Percentiles rank a stretch among this genome's conserved stretches.
Conservation (phyloP, 2,888 invertebrate species). For the Caenorhabditis drosophilae region DNA sequence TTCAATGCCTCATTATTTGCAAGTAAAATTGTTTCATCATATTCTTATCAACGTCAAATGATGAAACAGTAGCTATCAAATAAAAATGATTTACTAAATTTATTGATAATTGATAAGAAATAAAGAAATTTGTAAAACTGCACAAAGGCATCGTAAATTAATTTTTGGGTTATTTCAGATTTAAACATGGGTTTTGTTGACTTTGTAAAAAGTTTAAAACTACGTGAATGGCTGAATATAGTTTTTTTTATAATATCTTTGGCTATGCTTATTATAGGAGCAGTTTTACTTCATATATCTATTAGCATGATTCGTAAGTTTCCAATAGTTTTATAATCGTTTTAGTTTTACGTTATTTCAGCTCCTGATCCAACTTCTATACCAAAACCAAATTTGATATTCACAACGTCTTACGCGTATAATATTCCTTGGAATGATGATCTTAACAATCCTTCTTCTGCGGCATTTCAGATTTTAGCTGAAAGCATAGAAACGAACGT, state of each 20-base stretch:
- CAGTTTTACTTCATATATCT: slow-evolving; percentile 21
- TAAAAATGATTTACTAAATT: too few relatives aligned
- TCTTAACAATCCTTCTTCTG: slow-evolving; percentile 7
- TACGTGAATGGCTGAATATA: slow-evolving; percentile 29
- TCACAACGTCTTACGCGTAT: slow-evolving; percentile 17
- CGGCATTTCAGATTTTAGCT: slow-evolving; percentile 10
- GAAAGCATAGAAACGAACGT: slow-evolving; percentile 14
- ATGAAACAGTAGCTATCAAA: too few relatives aligned
- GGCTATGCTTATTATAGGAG: slow-evolving; percentile 27
- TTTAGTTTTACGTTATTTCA: slow-evolving; percentile 5
- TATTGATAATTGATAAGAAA: too few relatives aligned
- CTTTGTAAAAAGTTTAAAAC: slow-evolving; percentile 17
- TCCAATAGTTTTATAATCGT: not conserved
- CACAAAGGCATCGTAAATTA: too few relatives aligned
- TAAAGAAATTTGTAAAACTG: too few relatives aligned
- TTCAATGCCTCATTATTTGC: too few relatives aligned
- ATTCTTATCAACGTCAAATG: too few relatives aligned
- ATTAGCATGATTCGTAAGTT: slow-evolving; percentile 1
- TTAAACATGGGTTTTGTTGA: slow-evolving; percentile 1
- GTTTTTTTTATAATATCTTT: slow-evolving; percentile 27
- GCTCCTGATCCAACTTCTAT: slow-evolving; percentile 29
- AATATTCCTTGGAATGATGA: slow-evolving; percentile 15
- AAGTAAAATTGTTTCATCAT: too few relatives aligned
- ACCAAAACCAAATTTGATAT: slow-evolving; percentile 8
- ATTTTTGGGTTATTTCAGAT: too few relatives aligned